Evolutionary conservation across 2,113 vertebrate species (phyloP), one percentile per base, ranked within the genome.

Genomic region (Psittacula cyanocephala): DNA sequence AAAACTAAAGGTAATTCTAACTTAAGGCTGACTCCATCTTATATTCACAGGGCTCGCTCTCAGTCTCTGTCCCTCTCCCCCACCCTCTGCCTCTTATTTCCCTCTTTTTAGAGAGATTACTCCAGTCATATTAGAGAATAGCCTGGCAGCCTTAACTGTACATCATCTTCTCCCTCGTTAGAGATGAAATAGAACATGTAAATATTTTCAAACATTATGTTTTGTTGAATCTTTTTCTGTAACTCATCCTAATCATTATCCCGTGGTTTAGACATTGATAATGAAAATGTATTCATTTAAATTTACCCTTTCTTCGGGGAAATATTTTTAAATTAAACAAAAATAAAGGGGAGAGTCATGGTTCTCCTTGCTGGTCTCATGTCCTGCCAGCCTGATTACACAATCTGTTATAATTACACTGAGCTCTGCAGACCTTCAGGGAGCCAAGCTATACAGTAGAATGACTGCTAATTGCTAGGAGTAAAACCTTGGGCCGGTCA

Each of bases 401-500:
- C 90, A 94, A 87, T 93, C 93, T 91, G 89, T 94, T 88, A 65
- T 81, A 95, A 85, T 95, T 81, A 81, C 17, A 15, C 82, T 84
- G 72, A 93, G 89, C 88, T 95, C 89, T 91, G 93, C 94, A 93
- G 86, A 94, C 94, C 91, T 91, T 96, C 1, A 0, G 92, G 89
- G 85, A 96, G 77, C 68, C 95, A 67, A 57, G 72, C 94, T 82
- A 74, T 74, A 90, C 85, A 95, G 88, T 60, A 80, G 92, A 95
- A 96, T 95, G 84, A 82, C 79, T 96, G 64, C 80, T 97, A 96
- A 94, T 96, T 95, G 96, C 95, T 81, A 53, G 64, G 83, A 92
- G 93, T 93, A 94, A 95, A 94, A 94, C 91, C 88, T 84, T 89
- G 65, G 59, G 65, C 59, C 44, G 8, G 3, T 35, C 9, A 3